Evolutionary conservation across 2,113 vertebrate genomes (phyloP).

Genomic region (Rhombomys opimus): DNA sequence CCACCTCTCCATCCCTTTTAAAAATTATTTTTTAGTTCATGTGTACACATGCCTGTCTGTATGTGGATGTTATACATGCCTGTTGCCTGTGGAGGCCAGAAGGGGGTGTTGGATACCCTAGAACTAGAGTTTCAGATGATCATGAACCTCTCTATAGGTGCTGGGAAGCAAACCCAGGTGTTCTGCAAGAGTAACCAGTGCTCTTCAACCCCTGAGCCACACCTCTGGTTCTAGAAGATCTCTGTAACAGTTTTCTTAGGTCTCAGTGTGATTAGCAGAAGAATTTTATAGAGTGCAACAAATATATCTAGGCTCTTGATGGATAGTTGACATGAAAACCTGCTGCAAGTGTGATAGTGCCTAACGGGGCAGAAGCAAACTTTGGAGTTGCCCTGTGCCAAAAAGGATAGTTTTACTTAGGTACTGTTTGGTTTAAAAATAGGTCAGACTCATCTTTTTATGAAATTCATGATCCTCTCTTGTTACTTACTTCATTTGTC

Average conservation of each 20-base stretch:
- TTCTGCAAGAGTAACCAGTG: neutral
- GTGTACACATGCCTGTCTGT: neutral
- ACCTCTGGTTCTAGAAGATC: neutral
- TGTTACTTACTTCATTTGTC: conserved; percentile 10
- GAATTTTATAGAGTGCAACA: neutral
- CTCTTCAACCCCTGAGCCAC: neutral
- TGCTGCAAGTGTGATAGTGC: neutral
- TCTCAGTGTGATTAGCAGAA: neutral
- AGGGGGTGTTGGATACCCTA: neutral
- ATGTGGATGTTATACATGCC: neutral
- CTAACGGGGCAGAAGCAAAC: neutral
- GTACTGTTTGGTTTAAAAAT: neutral
- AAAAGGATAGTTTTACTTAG: neutral
- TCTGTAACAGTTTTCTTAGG: neutral
- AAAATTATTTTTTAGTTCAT: neutral
- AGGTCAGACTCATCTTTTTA: neutral
- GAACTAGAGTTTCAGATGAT: neutral
- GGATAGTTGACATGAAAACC: neutral
- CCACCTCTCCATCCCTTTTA: neutral
- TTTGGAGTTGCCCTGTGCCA: neutral
- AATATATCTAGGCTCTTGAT: neutral
- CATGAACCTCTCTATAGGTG: neutral
- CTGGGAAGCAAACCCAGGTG: neutral
- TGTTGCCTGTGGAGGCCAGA: neutral
- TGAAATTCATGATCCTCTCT: neutral